Percentiles rank a stretch among this genome's conserved stretches.
phyloP scores from a whole-genome alignment of 64 coral and sea anemone species.

The Actinia tenebrosa region DNA sequence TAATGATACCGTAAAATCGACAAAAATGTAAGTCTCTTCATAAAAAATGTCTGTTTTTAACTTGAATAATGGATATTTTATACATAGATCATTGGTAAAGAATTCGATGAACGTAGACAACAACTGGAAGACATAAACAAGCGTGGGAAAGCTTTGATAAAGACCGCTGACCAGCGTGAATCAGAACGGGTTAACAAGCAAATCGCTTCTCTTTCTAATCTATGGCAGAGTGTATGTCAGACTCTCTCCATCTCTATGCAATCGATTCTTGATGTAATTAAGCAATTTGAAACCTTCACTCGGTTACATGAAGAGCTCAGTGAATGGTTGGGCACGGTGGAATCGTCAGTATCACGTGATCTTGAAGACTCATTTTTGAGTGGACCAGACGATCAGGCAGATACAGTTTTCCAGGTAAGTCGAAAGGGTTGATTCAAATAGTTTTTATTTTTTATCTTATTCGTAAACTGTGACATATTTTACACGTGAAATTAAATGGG shows the following conservation, averaged over 20 bases:
- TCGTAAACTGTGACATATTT: no score
- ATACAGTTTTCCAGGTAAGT: conserved; percentile 80
- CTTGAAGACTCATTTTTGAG: conserved; percentile 78
- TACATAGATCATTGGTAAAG: conserved; percentile 50
- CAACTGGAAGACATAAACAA: conserved; percentile 76
- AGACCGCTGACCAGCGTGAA: conserved; percentile 67
- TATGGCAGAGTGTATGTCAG: conserved; percentile 87
- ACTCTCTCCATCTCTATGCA: conserved; percentile 68
- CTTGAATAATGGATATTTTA: background rate
- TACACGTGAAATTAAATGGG: no score
- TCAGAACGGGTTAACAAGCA: conserved; percentile 85
- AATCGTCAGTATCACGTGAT: conserved; percentile 82
- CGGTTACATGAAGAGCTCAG: conserved; percentile 52
- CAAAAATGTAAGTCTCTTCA: background rate
- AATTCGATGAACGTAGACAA: conserved; percentile 76
- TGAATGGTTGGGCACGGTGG: conserved; percentile 69
- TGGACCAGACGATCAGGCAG: conserved; percentile 88
- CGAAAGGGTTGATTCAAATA: background rate
- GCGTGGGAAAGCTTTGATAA: conserved; percentile 55
- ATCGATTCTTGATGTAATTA: conserved; percentile 50
- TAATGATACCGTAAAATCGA: no score
- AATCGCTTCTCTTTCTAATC: conserved; percentile 49
- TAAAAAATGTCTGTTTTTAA: background rate
- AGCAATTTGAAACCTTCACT: conserved; percentile 62
- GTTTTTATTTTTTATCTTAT: no score